Conservation (phyloP, 2,113 vertebrate genomes). For the Tauraco erythrolophus region DNA sequence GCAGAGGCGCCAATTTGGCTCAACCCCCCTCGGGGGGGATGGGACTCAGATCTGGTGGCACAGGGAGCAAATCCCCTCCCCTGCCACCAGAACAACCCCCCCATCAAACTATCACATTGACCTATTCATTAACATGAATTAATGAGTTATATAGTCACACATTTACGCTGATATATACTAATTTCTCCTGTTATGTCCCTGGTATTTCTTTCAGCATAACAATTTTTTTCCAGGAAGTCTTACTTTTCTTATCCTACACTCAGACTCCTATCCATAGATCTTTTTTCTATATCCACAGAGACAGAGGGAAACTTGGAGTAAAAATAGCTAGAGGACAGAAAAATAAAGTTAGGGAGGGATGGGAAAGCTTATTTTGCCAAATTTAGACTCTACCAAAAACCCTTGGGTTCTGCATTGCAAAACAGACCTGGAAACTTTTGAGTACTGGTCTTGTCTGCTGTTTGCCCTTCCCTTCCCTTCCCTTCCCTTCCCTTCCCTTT, state of each 20-base stretch:
- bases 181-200: background rate
- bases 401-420: conserved; percentile 22
- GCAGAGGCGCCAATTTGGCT: too few relatives aligned
- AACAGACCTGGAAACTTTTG: conserved; percentile 22
- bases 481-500: background rate
- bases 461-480: background rate
- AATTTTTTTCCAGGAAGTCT: background rate
- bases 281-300: background rate
- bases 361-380: conserved; percentile 47
- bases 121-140: background rate
- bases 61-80: too few relatives aligned
- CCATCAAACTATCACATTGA: too few relatives aligned
- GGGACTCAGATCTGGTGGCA: too few relatives aligned
- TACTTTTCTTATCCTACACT: conserved; percentile 12
- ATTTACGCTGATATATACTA: background rate
- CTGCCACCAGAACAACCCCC: too few relatives aligned
- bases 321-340: conserved; percentile 54
- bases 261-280: conserved; percentile 11
- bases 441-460: background rate
- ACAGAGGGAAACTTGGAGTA: background rate
- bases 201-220: background rate
- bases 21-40: too few relatives aligned
- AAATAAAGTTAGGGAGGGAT: conserved; percentile 28
- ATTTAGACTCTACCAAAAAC: conserved; percentile 35
- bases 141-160: background rate